These are phyloP conservation scores for Platerodrilus igneus DNA, from an alignment of 2,888 invertebrate genomes.

Conservation along the genomic window DNA sequence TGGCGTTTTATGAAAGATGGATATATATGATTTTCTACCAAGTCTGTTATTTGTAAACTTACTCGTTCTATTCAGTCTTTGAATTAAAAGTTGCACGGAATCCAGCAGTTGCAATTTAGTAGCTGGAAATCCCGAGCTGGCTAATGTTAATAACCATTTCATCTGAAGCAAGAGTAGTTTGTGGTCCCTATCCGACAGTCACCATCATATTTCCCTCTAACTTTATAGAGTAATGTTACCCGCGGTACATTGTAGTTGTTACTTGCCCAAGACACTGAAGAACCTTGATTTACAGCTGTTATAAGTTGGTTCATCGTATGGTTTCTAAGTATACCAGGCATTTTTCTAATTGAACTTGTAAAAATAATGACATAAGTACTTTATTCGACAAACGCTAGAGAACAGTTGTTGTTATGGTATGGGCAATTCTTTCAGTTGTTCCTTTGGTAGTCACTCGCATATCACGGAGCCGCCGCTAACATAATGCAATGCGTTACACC, in stretches of 20 bases:
- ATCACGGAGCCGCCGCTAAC: too few relatives aligned
- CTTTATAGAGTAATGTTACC: background rate
- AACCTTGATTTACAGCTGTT: too few relatives aligned
- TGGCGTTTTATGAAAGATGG: conserved; percentile 11
- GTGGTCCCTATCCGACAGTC: background rate
- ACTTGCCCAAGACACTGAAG: background rate
- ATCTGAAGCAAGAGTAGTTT: background rate
- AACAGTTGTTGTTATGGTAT: too few relatives aligned
- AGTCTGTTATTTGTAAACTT: background rate
- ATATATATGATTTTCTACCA: conserved; percentile 8
- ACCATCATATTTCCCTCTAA: background rate
- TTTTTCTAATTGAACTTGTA: too few relatives aligned
- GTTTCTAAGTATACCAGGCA: too few relatives aligned
- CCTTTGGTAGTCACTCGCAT: too few relatives aligned
- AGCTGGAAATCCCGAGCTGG: background rate
- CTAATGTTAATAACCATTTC: background rate
- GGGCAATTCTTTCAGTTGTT: too few relatives aligned
- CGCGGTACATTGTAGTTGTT: background rate
- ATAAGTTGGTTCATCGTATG: too few relatives aligned
- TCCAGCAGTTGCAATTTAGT: background rate
- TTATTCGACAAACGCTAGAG: too few relatives aligned
- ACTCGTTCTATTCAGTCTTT: background rate
- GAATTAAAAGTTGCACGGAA: background rate
- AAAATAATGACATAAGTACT: too few relatives aligned
- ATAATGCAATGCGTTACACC: too few relatives aligned